Evolutionary conservation across 1,140 invertebrate species (phyloP).

Genomic region (Grapholita molesta): DNA sequence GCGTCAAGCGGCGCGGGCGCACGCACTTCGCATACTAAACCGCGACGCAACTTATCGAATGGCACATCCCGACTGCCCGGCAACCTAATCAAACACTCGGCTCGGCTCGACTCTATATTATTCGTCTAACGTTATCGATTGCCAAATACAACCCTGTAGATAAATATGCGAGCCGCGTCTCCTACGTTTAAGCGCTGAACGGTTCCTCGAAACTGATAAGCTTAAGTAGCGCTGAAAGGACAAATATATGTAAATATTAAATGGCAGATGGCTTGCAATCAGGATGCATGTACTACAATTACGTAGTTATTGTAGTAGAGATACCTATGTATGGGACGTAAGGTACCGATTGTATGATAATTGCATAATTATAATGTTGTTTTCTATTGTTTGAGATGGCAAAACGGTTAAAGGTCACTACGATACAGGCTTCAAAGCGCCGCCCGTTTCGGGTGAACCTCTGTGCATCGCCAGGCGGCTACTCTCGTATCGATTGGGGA

Average conservation of each 20-base stretch:
- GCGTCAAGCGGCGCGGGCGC: constrained; percentile 66
- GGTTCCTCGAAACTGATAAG: constrained; percentile 38
- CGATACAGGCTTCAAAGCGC: not conserved
- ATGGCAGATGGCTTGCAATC: constrained; percentile 8
- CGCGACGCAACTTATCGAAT: constrained; percentile 57
- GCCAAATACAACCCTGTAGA: constrained; percentile 57
- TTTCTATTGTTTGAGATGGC: constrained; percentile 6
- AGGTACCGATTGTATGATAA: constrained; percentile 10
- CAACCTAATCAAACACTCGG: constrained; percentile 63
- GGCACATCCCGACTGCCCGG: constrained; percentile 33
- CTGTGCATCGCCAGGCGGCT: constrained; percentile 1
- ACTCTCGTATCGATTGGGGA: constrained; percentile 17
- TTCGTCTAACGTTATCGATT: constrained; percentile 55
- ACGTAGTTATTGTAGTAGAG: not conserved
- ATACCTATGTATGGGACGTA: not conserved
- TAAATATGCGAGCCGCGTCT: constrained; percentile 43
- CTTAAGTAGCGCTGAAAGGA: constrained; percentile 4
- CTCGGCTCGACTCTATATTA: constrained; percentile 56
- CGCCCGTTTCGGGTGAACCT: not conserved
- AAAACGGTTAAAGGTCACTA: not conserved
- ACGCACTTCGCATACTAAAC: constrained; percentile 73
- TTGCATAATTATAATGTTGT: not conserved
- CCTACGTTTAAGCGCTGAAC: constrained; percentile 43
- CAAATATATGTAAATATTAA: constrained; percentile 10
- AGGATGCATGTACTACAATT: constrained; percentile 4